Evolutionary conservation across 2,888 invertebrate genomes (phyloP).

Genomic region (Masnerella sp.): DNA sequence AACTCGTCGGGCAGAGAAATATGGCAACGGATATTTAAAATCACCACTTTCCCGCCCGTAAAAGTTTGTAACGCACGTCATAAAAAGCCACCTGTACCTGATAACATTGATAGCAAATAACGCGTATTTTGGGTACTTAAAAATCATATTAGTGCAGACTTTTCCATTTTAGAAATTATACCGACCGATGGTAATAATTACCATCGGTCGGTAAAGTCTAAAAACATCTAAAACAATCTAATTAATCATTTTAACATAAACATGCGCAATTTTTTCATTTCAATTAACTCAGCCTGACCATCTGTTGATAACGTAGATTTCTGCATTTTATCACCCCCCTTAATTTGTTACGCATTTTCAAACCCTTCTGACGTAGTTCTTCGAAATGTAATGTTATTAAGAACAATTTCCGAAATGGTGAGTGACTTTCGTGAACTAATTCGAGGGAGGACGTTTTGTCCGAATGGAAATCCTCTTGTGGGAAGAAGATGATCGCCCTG

Average conservation of each 20-base stretch:
- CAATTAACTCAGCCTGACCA: background rate
- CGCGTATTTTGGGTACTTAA: background rate
- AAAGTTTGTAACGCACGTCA: constrained; percentile 17
- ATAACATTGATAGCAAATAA: background rate
- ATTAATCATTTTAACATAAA: background rate
- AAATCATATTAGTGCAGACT: background rate
- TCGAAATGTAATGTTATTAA: background rate
- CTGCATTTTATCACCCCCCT: background rate
- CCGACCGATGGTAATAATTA: no score
- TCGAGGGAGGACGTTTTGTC: constrained; percentile 15
- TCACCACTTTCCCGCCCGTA: constrained; percentile 7
- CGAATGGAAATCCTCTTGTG: constrained; percentile 19
- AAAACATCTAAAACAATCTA: no score
- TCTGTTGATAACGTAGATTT: background rate
- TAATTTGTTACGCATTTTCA: background rate
- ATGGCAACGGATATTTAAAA: constrained; percentile 22
- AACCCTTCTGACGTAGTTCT: no score
- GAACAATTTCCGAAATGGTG: constrained; percentile 9
- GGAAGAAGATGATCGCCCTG: constrained; percentile 67
- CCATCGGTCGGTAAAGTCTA: background rate
- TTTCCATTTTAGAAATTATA: no score
- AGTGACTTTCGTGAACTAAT: background rate
- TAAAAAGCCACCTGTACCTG: no score
- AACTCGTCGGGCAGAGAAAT: constrained; percentile 19
- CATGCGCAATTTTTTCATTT: background rate